Conservation (phyloP, 2,888 invertebrate species). For the Hydrotaea diabolus region DNA sequence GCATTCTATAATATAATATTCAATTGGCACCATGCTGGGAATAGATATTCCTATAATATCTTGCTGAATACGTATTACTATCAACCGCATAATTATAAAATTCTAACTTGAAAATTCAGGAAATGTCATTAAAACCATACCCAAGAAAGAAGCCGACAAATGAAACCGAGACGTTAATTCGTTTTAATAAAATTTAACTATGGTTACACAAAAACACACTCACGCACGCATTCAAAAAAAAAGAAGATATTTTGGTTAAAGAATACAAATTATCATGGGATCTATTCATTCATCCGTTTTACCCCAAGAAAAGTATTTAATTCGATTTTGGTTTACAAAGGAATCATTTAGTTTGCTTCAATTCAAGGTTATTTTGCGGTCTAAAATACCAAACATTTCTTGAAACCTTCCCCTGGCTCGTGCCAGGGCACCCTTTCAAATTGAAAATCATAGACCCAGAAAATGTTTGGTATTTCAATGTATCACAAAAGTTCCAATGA, state of each 20-base stretch:
- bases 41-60: too few relatives aligned
- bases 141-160: neutral
- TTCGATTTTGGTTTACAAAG: slow-evolving; percentile 24
- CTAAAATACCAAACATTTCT: neutral
- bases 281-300: slow-evolving; percentile 11
- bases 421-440: neutral
- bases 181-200: neutral
- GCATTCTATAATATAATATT: too few relatives aligned
- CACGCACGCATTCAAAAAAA: neutral
- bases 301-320: slow-evolving; percentile 6
- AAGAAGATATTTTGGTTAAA: neutral
- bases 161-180: neutral
- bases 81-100: too few relatives aligned
- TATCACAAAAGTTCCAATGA: slow-evolving; percentile 4
- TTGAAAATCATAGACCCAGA: slow-evolving; percentile 29
- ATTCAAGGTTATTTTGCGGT: slow-evolving; percentile 22
- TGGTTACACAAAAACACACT: neutral
- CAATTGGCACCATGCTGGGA: too few relatives aligned
- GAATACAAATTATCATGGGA: slow-evolving; percentile 13
- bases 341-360: slow-evolving; percentile 1
- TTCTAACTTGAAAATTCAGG: too few relatives aligned
- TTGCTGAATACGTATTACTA: too few relatives aligned
- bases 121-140: neutral
- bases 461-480: slow-evolving; percentile 42
- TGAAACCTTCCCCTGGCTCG: neutral